Base-by-base conservation (phyloP, 2,113 vertebrate genomes). In the Rhea pennata region DNA sequence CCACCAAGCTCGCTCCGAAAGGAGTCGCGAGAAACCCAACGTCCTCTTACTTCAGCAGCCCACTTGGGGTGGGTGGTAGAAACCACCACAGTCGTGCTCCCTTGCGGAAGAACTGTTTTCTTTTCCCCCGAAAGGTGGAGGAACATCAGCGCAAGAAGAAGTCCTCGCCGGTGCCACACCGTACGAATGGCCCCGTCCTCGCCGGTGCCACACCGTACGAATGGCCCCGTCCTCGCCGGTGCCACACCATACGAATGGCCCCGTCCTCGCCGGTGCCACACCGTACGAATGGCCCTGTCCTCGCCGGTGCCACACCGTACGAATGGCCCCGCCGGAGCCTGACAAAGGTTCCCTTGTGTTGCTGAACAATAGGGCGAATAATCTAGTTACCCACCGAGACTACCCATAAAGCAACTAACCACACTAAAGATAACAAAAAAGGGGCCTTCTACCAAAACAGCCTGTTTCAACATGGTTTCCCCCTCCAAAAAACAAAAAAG, bases 301-400 rank as follows among this genome's bases (percentile, higher is more conserved):
- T 36, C 36, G 36, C 36, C 36, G 36, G 86, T 53, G 74, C 88
- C 88, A 94, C 0, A 0, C 91, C 92, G 72, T 80, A 96, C 96
- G 96, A 96, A 97, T 96, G 97, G 85, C 90, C 88, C 75, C 96
- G 80, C 87, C 84, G 92, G 94, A 95, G 67, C 85, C 88, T 81
- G 92, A 97, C 95, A 97, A 96, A 96, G 96, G 93, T 95, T 96
- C 93, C 93, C 96, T 97, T 97, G 91, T 97, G 84, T 40, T 96
- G 94, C 84, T 85, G 92, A 97, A 97, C 97, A 97, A 97, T 96
- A 92, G 94, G 90, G 92, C 66, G 90, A 96, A 97, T 97, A 97
- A 96, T 95, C 95, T 96, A 93, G 90, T 95, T 96, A 97, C 96
- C 94, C 95, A 93, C 92, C 94, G 95, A 94, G 95, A 96, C 94